These are phyloP conservation scores for Formica exsecta DNA, from an alignment of 1,140 invertebrate genomes.

Conservation along the genomic window DNA sequence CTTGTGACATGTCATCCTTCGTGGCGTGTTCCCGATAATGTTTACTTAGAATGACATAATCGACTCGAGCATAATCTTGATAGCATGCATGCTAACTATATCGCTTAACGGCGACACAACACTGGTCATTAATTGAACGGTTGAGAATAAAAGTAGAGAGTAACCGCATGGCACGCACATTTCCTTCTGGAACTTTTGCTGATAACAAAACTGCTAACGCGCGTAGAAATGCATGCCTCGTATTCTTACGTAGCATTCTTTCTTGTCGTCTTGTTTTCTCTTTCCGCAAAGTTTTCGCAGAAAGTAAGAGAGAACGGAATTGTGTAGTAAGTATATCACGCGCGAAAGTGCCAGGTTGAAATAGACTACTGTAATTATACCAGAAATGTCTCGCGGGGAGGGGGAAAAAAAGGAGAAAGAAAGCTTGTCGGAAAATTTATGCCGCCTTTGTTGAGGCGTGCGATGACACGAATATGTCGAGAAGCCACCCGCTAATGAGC, in stretches of 20 bases:
- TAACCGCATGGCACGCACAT: slow-evolving; percentile 3
- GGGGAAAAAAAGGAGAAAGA: not conserved
- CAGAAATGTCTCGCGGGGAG: not conserved
- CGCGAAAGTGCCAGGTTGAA: not conserved
- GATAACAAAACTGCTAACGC: slow-evolving; percentile 7
- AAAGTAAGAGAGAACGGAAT: slow-evolving; percentile 11
- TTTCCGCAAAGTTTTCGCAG: slow-evolving; percentile 11
- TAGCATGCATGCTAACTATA: not conserved
- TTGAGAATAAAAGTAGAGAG: not conserved
- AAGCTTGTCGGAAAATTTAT: not conserved
- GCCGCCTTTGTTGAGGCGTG: not conserved
- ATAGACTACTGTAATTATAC: slow-evolving; percentile 20
- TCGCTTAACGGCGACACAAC: not conserved
- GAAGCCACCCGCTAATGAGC: slow-evolving; percentile 33
- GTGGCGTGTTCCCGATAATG: not conserved
- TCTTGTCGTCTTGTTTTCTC: slow-evolving; percentile 1
- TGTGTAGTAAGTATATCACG: slow-evolving; percentile 31
- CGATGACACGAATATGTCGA: slow-evolving; percentile 20
- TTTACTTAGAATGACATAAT: slow-evolving; percentile 12
- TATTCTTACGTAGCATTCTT: not conserved
- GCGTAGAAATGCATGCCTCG: slow-evolving; percentile 15
- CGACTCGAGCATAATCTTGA: not conserved
- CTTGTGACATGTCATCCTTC: not conserved
- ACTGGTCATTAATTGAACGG: slow-evolving; percentile 15
- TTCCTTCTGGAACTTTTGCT: not conserved